A percentile compares a stretch with the other conserved stretches of the same genome.
phyloP scores from a whole-genome alignment of 2,888 invertebrate species.

The Zhuqinia jingwanae region DNA sequence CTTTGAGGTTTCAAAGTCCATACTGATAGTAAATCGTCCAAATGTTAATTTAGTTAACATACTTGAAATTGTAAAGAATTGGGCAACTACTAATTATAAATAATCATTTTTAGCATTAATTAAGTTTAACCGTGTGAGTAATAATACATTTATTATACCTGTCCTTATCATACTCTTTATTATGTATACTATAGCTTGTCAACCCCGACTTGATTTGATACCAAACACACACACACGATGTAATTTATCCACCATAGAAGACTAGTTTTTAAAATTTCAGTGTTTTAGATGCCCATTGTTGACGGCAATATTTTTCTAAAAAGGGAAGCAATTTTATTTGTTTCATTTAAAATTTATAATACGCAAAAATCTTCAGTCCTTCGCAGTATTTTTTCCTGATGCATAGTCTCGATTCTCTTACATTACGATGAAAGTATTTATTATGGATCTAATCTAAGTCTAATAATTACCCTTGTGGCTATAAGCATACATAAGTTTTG shows the following conservation, averaged over 20 bases:
- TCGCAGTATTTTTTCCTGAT: neutral
- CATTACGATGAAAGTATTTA: neutral
- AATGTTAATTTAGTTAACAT: too few relatives aligned
- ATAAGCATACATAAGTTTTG: neutral
- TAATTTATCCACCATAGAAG: slow-evolving; percentile 30
- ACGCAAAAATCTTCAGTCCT: slow-evolving; percentile 34
- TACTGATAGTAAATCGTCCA: too few relatives aligned
- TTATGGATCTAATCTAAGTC: neutral
- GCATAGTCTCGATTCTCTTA: slow-evolving; percentile 24
- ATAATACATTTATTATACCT: too few relatives aligned
- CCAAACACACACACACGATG: slow-evolving; percentile 1
- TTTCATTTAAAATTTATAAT: slow-evolving; percentile 15
- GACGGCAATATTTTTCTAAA: neutral
- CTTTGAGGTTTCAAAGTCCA: too few relatives aligned
- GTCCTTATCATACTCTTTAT: too few relatives aligned
- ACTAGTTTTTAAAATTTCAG: slow-evolving; percentile 38
- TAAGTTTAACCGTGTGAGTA: too few relatives aligned
- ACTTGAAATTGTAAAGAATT: too few relatives aligned
- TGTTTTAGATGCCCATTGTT: neutral
- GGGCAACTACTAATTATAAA: too few relatives aligned
- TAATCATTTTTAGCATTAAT: too few relatives aligned
- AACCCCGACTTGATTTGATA: neutral
- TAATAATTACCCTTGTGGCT: neutral
- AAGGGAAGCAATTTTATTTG: slow-evolving; percentile 12
- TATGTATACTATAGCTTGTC: neutral